Base-by-base conservation (phyloP, 2,797 vertebrate genomes). In the Acomys russatus region DNA sequence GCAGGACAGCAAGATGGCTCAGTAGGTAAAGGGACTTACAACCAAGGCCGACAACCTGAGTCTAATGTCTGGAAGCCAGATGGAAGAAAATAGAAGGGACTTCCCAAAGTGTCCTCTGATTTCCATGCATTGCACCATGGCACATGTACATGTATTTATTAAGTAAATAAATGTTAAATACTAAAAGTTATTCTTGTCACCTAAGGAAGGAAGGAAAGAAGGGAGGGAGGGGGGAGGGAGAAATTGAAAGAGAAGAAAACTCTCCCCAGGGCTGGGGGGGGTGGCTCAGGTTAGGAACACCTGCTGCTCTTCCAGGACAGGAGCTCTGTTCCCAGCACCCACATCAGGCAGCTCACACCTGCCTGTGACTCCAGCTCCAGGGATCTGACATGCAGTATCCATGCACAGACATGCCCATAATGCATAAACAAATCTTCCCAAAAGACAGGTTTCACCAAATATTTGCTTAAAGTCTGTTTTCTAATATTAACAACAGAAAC, bases 391-490 rank as follows among this genome's bases (percentile, higher is more conserved):
- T 56, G 56, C 17, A 15, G 56, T 15, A 56, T 56, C 12, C 44
- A 44, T 44, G 44, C 4, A 44, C 44, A 44, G 44, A 44, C 44
- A 44, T 44, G 44, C 44, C 44, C 44, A 44, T 44, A 44, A 44
- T 44, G 44, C 44, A 44, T 44, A 44, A 44, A 44, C 44, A 44
- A 44, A 44, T 44, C 44, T 44, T 44, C 44, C 44, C 44, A 86
- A 89, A 94, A 70, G 18, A 59, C 44, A 91, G 28, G 66, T 73
- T 88, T 56, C 14, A 94, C 9, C 54, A 87, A 44, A 56, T 80
- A 51, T 83, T 61, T 84, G 84, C 54, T 96, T 92, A 28, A 92
- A 88, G 71, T 78, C 17, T n/a, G 87, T 35, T 84, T 63, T 33
- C 59, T 63, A 54, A 61, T 8, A 90, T 33, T 83, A 44, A 73